Evolutionary conservation across 2,797 vertebrate genomes (phyloP).

Genomic region (Catamblyrhynchus diadema): DNA sequence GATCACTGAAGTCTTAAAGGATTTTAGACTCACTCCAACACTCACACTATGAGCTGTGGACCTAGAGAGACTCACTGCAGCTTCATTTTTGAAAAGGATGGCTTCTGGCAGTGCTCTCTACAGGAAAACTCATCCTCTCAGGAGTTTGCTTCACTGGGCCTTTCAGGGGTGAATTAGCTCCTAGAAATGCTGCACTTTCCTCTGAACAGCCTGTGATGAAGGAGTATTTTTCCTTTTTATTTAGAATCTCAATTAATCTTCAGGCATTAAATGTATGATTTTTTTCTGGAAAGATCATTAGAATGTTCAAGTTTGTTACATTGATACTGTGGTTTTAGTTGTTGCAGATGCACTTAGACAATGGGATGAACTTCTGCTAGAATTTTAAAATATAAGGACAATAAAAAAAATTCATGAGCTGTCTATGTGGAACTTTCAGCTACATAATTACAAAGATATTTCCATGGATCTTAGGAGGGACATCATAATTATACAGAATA

Average conservation of each 20-base stretch:
- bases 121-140: neutral
- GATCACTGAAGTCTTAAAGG: neutral
- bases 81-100: neutral
- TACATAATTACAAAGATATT: neutral
- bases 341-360: neutral
- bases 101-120: neutral
- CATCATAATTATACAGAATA: neutral
- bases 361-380: neutral
- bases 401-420: neutral
- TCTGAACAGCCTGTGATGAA: neutral
- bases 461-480: neutral
- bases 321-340: neutral
- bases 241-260: neutral
- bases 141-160: neutral
- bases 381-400: neutral
- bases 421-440: neutral
- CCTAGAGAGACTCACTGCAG: neutral
- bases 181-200: neutral
- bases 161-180: neutral
- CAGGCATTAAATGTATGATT: neutral
- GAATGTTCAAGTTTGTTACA: neutral
- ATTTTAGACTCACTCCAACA: neutral
- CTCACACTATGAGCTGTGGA: neutral
- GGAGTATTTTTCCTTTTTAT: neutral
- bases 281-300: neutral